A percentile compares a stretch with the other conserved stretches of the same genome.
Conservation (phyloP, 2,113 vertebrate species). For the Anolis carolinensis region DNA sequence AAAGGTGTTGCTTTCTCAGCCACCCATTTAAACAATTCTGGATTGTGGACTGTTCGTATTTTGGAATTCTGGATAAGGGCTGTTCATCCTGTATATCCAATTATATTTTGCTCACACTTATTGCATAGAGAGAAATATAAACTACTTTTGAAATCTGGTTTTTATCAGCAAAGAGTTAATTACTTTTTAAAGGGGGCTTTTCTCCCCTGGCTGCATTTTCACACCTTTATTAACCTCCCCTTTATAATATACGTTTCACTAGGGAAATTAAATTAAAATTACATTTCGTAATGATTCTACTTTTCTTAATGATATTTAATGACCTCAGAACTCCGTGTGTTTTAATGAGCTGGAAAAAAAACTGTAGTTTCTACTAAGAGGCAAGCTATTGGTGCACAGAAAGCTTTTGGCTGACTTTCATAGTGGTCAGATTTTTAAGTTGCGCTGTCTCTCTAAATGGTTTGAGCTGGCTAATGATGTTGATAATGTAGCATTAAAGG, state of each 20-base stretch:
- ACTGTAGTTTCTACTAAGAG: neutral
- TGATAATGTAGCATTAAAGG: neutral
- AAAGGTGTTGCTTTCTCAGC: no score
- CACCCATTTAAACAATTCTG: no score
- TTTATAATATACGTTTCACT: conserved; percentile 27
- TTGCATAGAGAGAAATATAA: neutral
- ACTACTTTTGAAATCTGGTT: neutral
- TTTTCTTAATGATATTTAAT: conserved; percentile 36
- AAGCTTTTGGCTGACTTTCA: neutral
- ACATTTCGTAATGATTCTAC: conserved; percentile 30
- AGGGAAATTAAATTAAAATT: conserved; percentile 45
- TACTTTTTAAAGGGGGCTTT: conserved; percentile 5
- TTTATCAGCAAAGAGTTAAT: conserved; percentile 34
- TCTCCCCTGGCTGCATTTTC: conserved; percentile 12
- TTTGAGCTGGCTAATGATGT: neutral
- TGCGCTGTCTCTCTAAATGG: neutral
- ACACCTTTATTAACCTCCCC: conserved; percentile 22
- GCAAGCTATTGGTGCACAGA: neutral
- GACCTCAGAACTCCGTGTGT: conserved; percentile 17
- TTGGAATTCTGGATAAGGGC: no score
- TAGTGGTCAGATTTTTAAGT: neutral
- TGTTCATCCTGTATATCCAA: no score
- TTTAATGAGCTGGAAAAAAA: conserved; percentile 25
- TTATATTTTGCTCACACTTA: neutral
- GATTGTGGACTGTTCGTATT: no score